Percentiles rank a stretch among this genome's conserved stretches.
Evolutionary conservation across 2,888 invertebrate genomes (phyloP).

Genomic region (Muschampia plurimacula): DNA sequence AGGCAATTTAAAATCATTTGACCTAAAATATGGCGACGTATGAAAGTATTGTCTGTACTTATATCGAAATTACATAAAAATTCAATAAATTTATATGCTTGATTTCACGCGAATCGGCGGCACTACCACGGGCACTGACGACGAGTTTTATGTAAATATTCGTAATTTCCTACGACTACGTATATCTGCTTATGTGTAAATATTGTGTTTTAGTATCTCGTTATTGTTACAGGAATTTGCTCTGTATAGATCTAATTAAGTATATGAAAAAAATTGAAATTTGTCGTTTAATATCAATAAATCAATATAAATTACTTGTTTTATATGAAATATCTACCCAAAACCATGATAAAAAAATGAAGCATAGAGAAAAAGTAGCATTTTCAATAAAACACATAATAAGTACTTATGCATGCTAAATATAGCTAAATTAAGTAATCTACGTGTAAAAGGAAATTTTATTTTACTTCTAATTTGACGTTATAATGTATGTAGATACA

Average conservation of each 20-base stretch:
- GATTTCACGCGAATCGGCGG: constrained; percentile 5
- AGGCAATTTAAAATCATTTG: no score
- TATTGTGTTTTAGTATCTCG: not conserved
- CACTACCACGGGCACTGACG: not conserved
- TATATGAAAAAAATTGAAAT: no score
- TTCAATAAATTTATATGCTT: constrained; percentile 4
- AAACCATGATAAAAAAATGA: no score
- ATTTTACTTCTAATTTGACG: not conserved
- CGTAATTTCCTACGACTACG: not conserved
- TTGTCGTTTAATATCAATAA: not conserved
- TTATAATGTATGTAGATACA: not conserved
- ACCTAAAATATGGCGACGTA: no score
- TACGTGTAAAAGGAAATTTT: not conserved
- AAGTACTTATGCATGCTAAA: not conserved
- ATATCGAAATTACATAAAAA: constrained; percentile 15
- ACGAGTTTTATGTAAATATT: constrained; percentile 11
- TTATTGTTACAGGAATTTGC: not conserved
- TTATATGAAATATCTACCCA: no score
- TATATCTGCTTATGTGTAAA: no score
- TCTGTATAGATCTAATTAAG: not conserved
- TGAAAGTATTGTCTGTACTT: no score
- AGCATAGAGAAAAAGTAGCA: no score
- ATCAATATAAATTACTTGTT: not conserved
- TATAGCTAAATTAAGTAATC: not conserved
- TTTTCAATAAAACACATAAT: no score